Conservation (phyloP, 1,140 invertebrate genomes). For the Drosophila neocordata region DNA sequence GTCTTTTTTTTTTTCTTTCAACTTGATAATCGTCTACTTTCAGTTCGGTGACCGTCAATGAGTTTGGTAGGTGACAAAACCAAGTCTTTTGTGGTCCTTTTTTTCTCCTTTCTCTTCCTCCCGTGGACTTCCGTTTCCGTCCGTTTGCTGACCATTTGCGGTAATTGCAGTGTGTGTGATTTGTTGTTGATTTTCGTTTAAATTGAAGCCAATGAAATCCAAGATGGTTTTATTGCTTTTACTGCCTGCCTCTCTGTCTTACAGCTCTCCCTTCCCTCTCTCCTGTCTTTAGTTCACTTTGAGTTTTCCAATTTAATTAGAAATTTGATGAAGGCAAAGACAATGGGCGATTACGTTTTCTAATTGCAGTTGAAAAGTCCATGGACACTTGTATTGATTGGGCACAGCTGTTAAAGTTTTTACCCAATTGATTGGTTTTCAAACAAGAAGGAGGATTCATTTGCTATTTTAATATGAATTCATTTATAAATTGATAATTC, state of each 20-base stretch:
- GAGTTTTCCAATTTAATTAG: conserved; percentile 10
- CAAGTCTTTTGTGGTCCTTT: neutral
- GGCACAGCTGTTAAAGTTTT: neutral
- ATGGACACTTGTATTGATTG: conserved; percentile 1
- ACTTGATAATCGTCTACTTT: neutral
- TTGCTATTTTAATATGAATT: neutral
- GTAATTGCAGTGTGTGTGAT: conserved; percentile 7
- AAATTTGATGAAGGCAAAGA: conserved; percentile 3
- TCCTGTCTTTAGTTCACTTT: neutral
- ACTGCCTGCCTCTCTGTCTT: too few species aligned
- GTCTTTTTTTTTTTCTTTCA: neutral
- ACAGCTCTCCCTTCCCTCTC: too few species aligned
- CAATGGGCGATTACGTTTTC: neutral
- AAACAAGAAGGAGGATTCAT: conserved; percentile 1
- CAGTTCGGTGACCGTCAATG: neutral
- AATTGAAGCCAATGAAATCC: conserved; percentile 10
- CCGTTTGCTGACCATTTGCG: neutral
- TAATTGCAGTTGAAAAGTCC: conserved; percentile 8
- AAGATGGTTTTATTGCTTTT: conserved; percentile 1
- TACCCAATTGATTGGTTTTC: too few species aligned
- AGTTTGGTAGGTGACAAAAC: conserved; percentile 4
- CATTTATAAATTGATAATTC: neutral
- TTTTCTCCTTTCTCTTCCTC: neutral
- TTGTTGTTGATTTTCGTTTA: neutral
- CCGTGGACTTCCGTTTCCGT: neutral